phyloP scores from a whole-genome alignment of 2,888 invertebrate species.

The Lochmaea crataegi region DNA sequence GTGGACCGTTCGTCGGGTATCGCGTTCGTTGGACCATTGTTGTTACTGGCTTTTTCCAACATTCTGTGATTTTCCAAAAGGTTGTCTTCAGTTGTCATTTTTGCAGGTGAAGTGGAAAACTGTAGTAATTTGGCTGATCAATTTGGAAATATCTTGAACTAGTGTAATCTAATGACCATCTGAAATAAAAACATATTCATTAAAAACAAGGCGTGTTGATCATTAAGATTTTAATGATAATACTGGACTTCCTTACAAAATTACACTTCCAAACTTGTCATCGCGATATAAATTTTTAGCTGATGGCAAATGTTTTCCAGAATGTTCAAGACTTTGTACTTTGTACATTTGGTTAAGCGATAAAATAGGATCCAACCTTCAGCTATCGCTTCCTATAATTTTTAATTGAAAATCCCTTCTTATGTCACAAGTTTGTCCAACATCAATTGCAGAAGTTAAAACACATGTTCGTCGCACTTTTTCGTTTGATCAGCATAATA shows the following conservation, averaged over 20 bases:
- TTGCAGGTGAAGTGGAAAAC: constrained; percentile 29
- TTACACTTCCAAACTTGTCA: too few species aligned
- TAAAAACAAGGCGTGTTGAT: not conserved
- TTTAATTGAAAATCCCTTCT: too few species aligned
- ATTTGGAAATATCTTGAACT: constrained; percentile 11
- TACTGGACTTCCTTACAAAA: not conserved
- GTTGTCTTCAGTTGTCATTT: constrained; percentile 39
- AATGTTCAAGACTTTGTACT: too few species aligned
- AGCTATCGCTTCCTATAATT: too few species aligned
- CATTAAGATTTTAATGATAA: not conserved
- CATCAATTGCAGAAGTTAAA: too few species aligned
- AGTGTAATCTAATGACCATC: constrained; percentile 19
- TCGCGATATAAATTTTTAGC: too few species aligned
- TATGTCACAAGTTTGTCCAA: too few species aligned
- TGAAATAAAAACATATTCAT: constrained; percentile 27
- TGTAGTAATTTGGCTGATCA: constrained; percentile 34
- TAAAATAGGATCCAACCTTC: too few species aligned
- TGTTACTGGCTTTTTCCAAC: constrained; percentile 55
- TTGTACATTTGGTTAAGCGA: too few species aligned
- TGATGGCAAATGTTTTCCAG: too few species aligned
- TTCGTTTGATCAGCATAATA: too few species aligned
- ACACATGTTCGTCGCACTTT: too few species aligned
- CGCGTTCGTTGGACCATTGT: constrained; percentile 59
- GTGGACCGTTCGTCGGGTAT: constrained; percentile 61
- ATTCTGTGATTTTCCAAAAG: constrained; percentile 43